Conservation (phyloP, 2,113 vertebrate species). For the Dasyornis broadbenti region DNA sequence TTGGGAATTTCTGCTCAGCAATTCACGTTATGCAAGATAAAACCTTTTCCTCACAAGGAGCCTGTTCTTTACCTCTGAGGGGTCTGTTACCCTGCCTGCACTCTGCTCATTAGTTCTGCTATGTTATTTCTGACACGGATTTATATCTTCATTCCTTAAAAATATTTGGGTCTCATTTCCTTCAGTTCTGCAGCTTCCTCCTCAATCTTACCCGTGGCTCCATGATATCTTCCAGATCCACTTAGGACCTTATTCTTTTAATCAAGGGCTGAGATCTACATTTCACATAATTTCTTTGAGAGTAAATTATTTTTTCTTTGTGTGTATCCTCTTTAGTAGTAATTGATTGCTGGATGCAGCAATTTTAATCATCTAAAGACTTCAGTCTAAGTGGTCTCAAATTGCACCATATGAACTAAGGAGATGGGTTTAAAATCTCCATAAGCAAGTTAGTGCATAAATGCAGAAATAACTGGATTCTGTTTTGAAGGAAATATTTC, state of each 20-base stretch:
- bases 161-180: neutral
- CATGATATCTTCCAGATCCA: neutral
- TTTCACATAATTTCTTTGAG: neutral
- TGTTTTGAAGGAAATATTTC: neutral
- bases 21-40: neutral
- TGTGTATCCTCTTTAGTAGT: neutral
- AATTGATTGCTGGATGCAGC: neutral
- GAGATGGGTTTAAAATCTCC: neutral
- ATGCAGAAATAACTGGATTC: neutral
- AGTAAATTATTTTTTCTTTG: neutral
- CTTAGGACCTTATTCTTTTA: neutral
- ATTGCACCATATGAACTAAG: neutral
- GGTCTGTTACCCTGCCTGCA: neutral
- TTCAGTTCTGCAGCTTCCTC: neutral
- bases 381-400: neutral
- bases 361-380: neutral
- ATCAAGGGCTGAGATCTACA: neutral
- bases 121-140: neutral
- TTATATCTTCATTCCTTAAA: neutral
- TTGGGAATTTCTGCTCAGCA: neutral
- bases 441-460: neutral
- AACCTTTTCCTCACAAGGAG: neutral
- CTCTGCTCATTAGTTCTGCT: neutral
- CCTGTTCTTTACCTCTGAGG: neutral
- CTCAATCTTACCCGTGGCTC: neutral